Conservation (phyloP, 2,888 invertebrate species). For the Idaea straminata region DNA sequence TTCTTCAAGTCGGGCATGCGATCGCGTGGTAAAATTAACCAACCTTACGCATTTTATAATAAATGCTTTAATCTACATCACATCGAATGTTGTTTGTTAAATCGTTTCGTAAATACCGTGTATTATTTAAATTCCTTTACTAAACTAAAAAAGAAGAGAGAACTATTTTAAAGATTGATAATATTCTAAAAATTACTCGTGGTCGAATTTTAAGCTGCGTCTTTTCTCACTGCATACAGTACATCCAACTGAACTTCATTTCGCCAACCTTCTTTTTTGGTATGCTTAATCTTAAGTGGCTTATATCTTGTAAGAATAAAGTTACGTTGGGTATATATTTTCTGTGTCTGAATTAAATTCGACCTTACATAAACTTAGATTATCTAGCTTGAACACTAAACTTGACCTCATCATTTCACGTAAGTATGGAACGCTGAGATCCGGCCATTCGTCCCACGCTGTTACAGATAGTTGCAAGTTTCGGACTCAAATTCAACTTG, state of each 20-base stretch:
- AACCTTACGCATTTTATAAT: neutral
- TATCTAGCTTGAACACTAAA: neutral
- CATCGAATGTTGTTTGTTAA: neutral
- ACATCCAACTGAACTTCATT: too few relatives aligned
- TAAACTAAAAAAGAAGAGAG: too few relatives aligned
- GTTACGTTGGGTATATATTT: neutral
- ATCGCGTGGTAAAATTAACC: neutral
- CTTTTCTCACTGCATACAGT: too few relatives aligned
- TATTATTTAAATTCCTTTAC: neutral
- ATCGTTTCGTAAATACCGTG: neutral
- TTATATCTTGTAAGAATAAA: too few relatives aligned
- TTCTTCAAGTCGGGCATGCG: neutral
- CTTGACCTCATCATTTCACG: neutral
- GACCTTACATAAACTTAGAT: neutral
- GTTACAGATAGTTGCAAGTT: neutral
- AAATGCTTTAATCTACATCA: neutral
- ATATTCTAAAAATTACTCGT: too few relatives aligned
- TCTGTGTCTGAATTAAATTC: neutral
- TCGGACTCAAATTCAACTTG: neutral
- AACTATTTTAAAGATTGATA: too few relatives aligned
- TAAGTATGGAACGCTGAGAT: neutral
- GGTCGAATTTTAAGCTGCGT: too few relatives aligned
- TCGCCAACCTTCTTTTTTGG: too few relatives aligned
- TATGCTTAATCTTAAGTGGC: too few relatives aligned
- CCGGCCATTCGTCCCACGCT: constrained; percentile 1